Percentiles rank a stretch among this genome's conserved stretches.
phyloP scores from a whole-genome alignment of 2,113 vertebrate species.

The Scalopus aquaticus region DNA sequence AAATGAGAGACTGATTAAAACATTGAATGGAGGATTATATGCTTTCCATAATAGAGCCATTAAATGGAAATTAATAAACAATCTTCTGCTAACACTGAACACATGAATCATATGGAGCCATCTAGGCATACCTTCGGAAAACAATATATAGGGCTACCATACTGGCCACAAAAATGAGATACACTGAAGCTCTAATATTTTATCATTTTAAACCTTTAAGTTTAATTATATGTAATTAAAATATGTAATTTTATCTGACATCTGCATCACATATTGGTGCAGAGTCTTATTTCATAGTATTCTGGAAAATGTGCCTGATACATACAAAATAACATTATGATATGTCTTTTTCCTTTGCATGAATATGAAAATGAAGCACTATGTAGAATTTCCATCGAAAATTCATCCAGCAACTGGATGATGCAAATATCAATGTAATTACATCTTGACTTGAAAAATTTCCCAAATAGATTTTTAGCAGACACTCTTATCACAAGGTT shows the following conservation, averaged over 20 bases:
- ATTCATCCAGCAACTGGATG: not conserved
- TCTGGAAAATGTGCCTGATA: not conserved
- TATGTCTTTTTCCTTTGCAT: not conserved
- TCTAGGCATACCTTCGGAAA: not conserved
- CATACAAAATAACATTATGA: not conserved
- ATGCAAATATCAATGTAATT: not conserved
- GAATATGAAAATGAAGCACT: not conserved
- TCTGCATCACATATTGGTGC: not conserved
- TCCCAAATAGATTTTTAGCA: not conserved
- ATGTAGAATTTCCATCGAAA: not conserved
- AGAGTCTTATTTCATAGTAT: not conserved
- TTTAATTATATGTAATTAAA: not conserved
- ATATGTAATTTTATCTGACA: not conserved
- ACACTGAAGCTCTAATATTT: not conserved
- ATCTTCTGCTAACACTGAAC: not conserved
- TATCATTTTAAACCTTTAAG: not conserved
- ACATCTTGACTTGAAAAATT: not conserved
- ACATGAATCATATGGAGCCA: not conserved
- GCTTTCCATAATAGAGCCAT: not conserved
- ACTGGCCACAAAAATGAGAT: not conserved
- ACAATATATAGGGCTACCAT: not conserved
- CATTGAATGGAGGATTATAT: not conserved
- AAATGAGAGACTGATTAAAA: too few species aligned
- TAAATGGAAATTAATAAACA: not conserved
- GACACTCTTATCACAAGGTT: not conserved